phyloP scores from a whole-genome alignment of 2,888 invertebrate species.

The Amblyjoppa fuscipennis region DNA sequence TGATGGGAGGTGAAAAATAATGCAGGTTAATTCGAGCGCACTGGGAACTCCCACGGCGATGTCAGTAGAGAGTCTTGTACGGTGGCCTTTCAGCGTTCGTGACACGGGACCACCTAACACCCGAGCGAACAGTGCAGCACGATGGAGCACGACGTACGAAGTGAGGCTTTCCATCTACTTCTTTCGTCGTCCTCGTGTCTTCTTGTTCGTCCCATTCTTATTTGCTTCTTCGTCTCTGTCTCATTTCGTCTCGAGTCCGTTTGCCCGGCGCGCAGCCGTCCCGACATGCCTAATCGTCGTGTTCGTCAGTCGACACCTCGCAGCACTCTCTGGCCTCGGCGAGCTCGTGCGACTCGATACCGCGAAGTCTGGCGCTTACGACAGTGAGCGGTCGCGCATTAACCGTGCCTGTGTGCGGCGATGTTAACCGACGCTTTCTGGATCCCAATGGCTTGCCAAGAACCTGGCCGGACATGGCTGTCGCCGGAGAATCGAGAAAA shows the following conservation, averaged over 20 bases:
- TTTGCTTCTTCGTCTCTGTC: constrained; percentile 20
- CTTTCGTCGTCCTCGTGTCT: constrained; percentile 62
- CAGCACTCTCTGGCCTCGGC: constrained; percentile 36
- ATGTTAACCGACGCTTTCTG: constrained; percentile 56
- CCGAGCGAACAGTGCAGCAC: constrained; percentile 20
- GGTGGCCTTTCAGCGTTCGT: constrained; percentile 56
- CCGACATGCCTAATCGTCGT: constrained; percentile 75
- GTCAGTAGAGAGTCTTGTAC: constrained; percentile 46
- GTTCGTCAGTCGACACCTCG: constrained; percentile 74
- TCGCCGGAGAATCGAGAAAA: constrained; percentile 64
- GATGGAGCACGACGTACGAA: constrained; percentile 32
- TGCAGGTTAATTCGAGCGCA: neutral
- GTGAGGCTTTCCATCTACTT: constrained; percentile 64
- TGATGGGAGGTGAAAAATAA: neutral
- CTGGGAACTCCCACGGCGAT: constrained; percentile 57
- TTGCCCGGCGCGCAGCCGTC: constrained; percentile 25
- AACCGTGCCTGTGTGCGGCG: constrained; percentile 15
- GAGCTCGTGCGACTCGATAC: constrained; percentile 66
- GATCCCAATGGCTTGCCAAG: constrained; percentile 64
- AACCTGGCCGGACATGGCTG: constrained; percentile 63
- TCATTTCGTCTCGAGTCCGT: constrained; percentile 32
- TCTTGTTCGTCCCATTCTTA: constrained; percentile 44
- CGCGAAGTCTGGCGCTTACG: constrained; percentile 71
- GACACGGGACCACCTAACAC: constrained; percentile 60
- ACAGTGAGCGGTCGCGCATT: constrained; percentile 39